Percentiles rank a stretch among this genome's conserved stretches.
phyloP scores from a whole-genome alignment of 2,113 vertebrate species.

The Cyanoramphus novaezelandiae region DNA sequence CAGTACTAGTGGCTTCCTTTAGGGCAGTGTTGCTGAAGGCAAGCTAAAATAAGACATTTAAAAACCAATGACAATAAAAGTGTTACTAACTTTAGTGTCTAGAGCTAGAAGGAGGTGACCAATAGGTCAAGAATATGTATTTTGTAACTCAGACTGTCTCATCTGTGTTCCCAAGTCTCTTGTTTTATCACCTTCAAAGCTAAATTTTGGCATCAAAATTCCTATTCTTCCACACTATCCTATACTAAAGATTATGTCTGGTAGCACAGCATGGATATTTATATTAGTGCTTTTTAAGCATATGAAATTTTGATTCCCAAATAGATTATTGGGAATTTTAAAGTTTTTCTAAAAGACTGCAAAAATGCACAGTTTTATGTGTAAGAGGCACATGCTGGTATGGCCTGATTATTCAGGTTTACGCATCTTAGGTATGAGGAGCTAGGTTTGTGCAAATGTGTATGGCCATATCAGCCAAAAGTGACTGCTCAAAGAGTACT shows the following conservation, averaged over 20 bases:
- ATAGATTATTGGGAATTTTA: neutral
- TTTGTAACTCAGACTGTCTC: neutral
- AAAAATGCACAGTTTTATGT: neutral
- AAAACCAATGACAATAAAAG: neutral
- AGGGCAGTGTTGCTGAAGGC: neutral
- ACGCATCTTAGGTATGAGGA: fast-evolving
- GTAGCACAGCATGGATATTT: neutral
- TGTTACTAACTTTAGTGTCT: neutral
- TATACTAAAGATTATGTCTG: neutral
- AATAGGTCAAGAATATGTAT: neutral
- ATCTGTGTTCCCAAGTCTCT: neutral
- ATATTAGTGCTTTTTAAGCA: neutral
- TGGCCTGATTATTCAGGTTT: neutral
- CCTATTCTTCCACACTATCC: neutral
- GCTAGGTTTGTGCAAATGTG: neutral
- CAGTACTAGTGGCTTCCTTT: neutral
- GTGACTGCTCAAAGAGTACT: neutral
- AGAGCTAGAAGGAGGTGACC: neutral
- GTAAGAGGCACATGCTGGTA: neutral
- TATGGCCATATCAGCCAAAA: neutral
- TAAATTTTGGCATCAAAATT: neutral
- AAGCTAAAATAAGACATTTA: neutral
- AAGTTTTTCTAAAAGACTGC: neutral
- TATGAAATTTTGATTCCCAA: neutral
- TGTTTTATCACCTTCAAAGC: neutral